Evolutionary conservation across 2,888 invertebrate species (phyloP), one percentile per base, ranked within the genome.

Genomic region (Eristalis intricaria): DNA sequence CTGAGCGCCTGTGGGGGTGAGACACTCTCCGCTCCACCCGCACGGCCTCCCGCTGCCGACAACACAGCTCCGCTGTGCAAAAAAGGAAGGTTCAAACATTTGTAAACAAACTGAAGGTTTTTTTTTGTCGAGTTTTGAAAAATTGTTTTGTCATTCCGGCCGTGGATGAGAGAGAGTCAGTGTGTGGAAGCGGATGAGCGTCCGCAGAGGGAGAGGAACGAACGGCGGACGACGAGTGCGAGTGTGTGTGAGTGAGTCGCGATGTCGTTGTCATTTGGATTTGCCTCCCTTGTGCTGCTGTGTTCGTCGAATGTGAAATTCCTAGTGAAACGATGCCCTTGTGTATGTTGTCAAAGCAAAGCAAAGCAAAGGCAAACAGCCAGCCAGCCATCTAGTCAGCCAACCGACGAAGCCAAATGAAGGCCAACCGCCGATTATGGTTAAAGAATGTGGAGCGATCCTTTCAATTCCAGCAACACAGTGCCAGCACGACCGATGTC

Each of bases 401-500:
- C 71, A 81, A 56, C 40, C 75, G 68, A 63, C 63, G 73, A 83
- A 86, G 86, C 86, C 86, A 86, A 86, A 86, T 86, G 86, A 86
- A 86, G 86, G 86, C 86, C 86, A 86, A 86, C 86, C 86, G 86
- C 83, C 86, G 86, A 86, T 86, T 86, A 86, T 86, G 86, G 83
- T 83, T 75, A 58, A 86, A 63, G 83, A 83, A 87, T 84, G 84
- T 87, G 87, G 84, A 84, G 84, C 87, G 79, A 87, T 87, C 87
- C 87, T 87, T 87, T 87, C 84, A 76, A 79, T 76, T 84, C n/a
- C n/a, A n/a, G 79, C 84, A 84, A 61, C 65, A 58, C 74, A 56
- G 77, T 86, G 78, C 65, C 69, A 32, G 32, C 32, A 32, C 32
- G 8, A 32, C 8, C 32, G 32, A 32, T 7, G 32, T 8, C 32